Evolutionary conservation across 1,140 invertebrate genomes (phyloP).

Genomic region (Archivesica marissinica): DNA sequence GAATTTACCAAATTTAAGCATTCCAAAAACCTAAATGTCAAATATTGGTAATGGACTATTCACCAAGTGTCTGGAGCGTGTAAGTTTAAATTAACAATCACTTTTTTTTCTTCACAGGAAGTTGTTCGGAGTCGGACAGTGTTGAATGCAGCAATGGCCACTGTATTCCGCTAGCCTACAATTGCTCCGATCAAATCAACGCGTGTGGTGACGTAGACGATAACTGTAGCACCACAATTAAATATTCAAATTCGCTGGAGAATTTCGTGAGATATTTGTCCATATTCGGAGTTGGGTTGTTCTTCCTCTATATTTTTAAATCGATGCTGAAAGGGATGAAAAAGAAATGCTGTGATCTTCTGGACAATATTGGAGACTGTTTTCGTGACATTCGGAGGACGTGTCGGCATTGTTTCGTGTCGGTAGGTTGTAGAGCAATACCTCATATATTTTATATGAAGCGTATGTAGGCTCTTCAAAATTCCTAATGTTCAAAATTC

Average conservation of each 20-base stretch:
- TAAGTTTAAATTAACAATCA: neutral
- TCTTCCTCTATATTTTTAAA: neutral
- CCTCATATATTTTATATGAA: neutral
- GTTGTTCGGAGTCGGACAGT: neutral
- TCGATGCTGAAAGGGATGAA: neutral
- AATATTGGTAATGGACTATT: no score
- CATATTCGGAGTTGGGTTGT: neutral
- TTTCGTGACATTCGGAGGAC: neutral
- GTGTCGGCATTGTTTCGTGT: neutral
- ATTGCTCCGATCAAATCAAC: neutral
- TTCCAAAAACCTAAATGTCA: no score
- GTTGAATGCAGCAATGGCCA: constrained; percentile 11
- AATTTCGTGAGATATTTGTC: neutral
- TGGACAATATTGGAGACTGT: neutral
- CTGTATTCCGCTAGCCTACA: neutral
- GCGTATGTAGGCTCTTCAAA: neutral
- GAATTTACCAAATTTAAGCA: neutral
- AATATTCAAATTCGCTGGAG: neutral
- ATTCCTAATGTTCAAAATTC: neutral
- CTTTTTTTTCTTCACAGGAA: neutral
- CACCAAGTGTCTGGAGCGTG: no score
- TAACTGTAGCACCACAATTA: neutral
- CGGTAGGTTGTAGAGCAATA: neutral
- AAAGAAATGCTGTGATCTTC: neutral
- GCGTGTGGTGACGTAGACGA: constrained; percentile 1